Percentiles rank a stretch among this genome's conserved stretches.
Evolutionary conservation across 2,888 invertebrate species (phyloP).

Genomic region (Lycaena phlaeas): DNA sequence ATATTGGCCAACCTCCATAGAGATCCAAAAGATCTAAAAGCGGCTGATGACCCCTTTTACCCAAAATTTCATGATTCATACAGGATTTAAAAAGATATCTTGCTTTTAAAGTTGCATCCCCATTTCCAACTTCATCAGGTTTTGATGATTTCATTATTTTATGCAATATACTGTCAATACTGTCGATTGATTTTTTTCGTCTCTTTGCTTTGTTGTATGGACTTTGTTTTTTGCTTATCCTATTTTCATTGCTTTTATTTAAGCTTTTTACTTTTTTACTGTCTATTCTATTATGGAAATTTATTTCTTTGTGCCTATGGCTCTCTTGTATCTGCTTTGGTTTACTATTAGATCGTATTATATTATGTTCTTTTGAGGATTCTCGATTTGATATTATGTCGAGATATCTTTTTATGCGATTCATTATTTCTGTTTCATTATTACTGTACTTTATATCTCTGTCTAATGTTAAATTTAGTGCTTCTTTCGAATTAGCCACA

Average conservation of each 20-base stretch:
- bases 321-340: too few relatives aligned
- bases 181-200: slow-evolving; percentile 14
- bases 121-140: slow-evolving; percentile 32
- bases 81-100: slow-evolving; percentile 89
- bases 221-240: slow-evolving; percentile 6
- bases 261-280: slow-evolving; percentile 19
- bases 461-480: slow-evolving; percentile 20
- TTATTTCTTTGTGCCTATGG: slow-evolving; percentile 14
- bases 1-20: slow-evolving; percentile 93
- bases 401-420: slow-evolving; percentile 51
- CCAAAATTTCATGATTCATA: slow-evolving; percentile 83
- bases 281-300: slow-evolving; percentile 7
- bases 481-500: slow-evolving; percentile 24
- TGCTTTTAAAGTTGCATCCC: slow-evolving; percentile 84
- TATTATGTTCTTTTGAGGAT: slow-evolving; percentile 24
- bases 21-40: slow-evolving; percentile 77
- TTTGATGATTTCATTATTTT: slow-evolving; percentile 14
- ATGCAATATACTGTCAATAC: slow-evolving; percentile 13
- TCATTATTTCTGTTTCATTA: slow-evolving; percentile 36
- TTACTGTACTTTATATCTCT: slow-evolving; percentile 23
- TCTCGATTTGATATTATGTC: slow-evolving; percentile 32
- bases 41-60: slow-evolving; percentile 80
- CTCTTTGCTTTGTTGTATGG: slow-evolving; percentile 17
- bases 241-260: slow-evolving; percentile 21
- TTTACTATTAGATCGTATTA: slow-evolving; percentile 26